Base-by-base conservation (phyloP, 1,140 invertebrate genomes). In the Temnothorax nylanderi region DNA sequence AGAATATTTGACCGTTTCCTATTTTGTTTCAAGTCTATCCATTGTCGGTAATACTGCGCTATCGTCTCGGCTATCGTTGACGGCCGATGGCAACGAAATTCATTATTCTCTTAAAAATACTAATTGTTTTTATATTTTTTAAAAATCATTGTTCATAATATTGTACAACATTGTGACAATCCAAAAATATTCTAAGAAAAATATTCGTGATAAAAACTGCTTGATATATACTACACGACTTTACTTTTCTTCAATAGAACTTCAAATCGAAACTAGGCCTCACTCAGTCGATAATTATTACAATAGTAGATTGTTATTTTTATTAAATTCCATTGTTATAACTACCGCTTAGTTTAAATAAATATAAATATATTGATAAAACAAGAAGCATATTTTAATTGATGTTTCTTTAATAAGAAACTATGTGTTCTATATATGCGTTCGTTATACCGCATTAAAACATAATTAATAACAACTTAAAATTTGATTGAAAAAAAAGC, bases 21-120 rank as follows among this genome's bases (percentile, higher is more conserved):
- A 62, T 51, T 32, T 76, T 21, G 34, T 71, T 26, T 18, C 47
- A 51, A 67, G 69, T 78, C 74, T 86, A 89, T 60, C 88, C 34
- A 16, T 89, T 49, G 67, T 86, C 67, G 87, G 67, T 88, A 88
- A 88, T 65, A 69, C 18, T 62, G 72, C 6, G 51, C 13, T 60
- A 75, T 76, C 77, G 64, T 89, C 18, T 71, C 64, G 3, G 51
- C 13, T 60, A 75, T 76, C 77, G 64, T 89, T 88, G 74, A 77
- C 74, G 18, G 87, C 85, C 67, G 81, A 88, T 89, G 54, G 54
- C 78, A 81, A 81, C 11, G 10, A 34, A 71, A 56, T 44, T 26
- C 10, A 2, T 72, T 58, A n/a, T 81, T 71, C 16, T n/a, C 18
- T 47, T 13, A 71, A 44, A 54, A 71, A 58, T 32, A 81, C 26